These are phyloP conservation scores for Hyppa rectilinea DNA, from an alignment of 2,888 invertebrate genomes.

Conservation along the genomic window DNA sequence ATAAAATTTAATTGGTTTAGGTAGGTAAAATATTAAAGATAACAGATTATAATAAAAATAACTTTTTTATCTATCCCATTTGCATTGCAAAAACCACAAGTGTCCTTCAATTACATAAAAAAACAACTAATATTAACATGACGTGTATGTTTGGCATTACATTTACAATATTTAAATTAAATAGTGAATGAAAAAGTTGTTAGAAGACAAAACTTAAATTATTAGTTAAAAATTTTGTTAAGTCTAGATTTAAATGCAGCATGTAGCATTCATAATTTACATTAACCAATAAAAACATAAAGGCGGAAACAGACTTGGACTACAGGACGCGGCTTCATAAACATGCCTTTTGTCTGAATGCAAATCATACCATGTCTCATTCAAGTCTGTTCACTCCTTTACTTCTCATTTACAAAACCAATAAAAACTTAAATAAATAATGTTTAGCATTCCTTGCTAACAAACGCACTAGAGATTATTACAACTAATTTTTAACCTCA, in stretches of 20 bases:
- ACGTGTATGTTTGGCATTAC: constrained; percentile 63
- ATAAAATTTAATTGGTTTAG: neutral
- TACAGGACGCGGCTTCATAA: neutral
- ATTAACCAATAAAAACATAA: constrained; percentile 19
- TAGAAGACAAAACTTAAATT: constrained; percentile 54
- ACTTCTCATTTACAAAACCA: constrained; percentile 7
- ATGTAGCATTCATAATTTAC: constrained; percentile 27
- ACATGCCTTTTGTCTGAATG: neutral
- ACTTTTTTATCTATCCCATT: constrained; percentile 32
- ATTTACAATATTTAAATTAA: constrained; percentile 56
- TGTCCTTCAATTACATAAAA: constrained; percentile 33
- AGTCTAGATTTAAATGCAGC: constrained; percentile 65
- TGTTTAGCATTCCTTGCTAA: neutral
- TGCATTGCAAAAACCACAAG: constrained; percentile 61
- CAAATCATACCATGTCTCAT: neutral
- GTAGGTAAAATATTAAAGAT: constrained; percentile 27
- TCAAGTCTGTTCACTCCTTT: neutral
- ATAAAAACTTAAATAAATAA: constrained; percentile 16
- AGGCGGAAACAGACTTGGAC: constrained; percentile 4
- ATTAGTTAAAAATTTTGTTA: constrained; percentile 39
- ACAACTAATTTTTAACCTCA: constrained; percentile 8
- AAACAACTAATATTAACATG: constrained; percentile 51
- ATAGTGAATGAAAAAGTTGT: constrained; percentile 41
- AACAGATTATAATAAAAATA: constrained; percentile 35
- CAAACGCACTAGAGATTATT: neutral